These are phyloP conservation scores for Rhagonycha fulva DNA, from an alignment of 2,888 invertebrate genomes.

Conservation along the genomic window DNA sequence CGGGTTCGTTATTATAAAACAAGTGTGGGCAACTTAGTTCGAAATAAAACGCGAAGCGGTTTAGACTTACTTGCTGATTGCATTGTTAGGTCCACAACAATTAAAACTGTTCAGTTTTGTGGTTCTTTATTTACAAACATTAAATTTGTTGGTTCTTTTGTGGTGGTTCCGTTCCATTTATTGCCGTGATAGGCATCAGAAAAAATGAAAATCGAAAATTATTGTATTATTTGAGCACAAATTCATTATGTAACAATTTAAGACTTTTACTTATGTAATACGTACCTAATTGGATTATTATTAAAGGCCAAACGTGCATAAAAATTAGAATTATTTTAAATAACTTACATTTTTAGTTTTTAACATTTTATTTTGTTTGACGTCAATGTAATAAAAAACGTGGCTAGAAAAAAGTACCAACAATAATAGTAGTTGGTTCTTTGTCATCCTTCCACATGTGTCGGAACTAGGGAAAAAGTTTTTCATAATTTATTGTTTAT, in stretches of 20 bases:
- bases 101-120: not conserved
- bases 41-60: constrained; percentile 26
- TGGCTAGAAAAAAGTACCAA: not conserved
- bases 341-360: not conserved
- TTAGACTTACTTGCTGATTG: constrained; percentile 2
- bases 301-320: not conserved
- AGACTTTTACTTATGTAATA: not conserved
- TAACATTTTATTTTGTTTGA: not conserved
- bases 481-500: not conserved
- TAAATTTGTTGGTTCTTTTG: not conserved
- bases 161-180: not conserved
- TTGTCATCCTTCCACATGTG: not conserved
- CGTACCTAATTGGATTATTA: not conserved
- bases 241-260: not conserved
- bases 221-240: not conserved
- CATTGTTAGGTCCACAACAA: not conserved
- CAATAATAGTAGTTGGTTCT: not conserved
- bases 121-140: not conserved
- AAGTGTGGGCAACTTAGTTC: constrained; percentile 29
- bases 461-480: not conserved
- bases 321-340: not conserved
- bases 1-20: constrained; percentile 26
- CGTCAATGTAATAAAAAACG: not conserved
- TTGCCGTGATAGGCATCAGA: not conserved
- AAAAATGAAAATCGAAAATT: not conserved